phyloP scores from a whole-genome alignment of 2,888 invertebrate genomes.

The Oxycera nigricornis region DNA sequence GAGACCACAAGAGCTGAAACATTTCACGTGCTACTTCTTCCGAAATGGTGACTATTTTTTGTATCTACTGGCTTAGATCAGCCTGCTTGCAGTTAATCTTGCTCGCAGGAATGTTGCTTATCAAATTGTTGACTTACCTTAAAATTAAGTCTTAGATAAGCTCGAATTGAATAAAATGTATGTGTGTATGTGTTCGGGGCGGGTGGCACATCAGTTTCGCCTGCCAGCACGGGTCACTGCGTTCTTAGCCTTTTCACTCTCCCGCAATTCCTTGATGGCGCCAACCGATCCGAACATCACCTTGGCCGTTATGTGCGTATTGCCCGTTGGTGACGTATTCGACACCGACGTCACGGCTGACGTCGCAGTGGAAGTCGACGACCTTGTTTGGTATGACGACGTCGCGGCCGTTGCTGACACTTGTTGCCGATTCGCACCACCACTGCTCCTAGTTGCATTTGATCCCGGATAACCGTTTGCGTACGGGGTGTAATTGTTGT shows the following conservation, averaged over 20 bases:
- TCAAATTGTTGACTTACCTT: constrained; percentile 29
- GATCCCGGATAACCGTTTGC: constrained; percentile 60
- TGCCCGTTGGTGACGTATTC: constrained; percentile 49
- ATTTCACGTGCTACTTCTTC: too few relatives aligned
- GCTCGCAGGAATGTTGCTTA: too few relatives aligned
- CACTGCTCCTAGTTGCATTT: constrained; percentile 53
- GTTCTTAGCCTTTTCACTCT: constrained; percentile 72
- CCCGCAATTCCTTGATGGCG: constrained; percentile 76
- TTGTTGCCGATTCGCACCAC: constrained; percentile 19
- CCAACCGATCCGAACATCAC: constrained; percentile 76
- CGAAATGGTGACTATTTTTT: too few relatives aligned
- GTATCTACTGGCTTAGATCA: too few relatives aligned
- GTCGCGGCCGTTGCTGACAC: constrained; percentile 32
- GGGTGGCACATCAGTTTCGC: constrained; percentile 54
- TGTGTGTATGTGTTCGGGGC: neutral
- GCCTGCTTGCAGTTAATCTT: too few relatives aligned
- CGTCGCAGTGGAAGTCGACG: constrained; percentile 47
- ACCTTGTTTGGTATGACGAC: constrained; percentile 43
- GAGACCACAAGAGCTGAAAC: too few relatives aligned
- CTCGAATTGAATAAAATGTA: neutral
- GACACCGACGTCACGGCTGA: constrained; percentile 37
- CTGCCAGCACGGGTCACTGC: constrained; percentile 59
- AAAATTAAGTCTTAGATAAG: constrained; percentile 17
- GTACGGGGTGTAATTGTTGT: constrained; percentile 62
- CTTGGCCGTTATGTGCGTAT: constrained; percentile 72